phyloP scores from a whole-genome alignment of 2,888 invertebrate genomes.

The Erebia aethiops region DNA sequence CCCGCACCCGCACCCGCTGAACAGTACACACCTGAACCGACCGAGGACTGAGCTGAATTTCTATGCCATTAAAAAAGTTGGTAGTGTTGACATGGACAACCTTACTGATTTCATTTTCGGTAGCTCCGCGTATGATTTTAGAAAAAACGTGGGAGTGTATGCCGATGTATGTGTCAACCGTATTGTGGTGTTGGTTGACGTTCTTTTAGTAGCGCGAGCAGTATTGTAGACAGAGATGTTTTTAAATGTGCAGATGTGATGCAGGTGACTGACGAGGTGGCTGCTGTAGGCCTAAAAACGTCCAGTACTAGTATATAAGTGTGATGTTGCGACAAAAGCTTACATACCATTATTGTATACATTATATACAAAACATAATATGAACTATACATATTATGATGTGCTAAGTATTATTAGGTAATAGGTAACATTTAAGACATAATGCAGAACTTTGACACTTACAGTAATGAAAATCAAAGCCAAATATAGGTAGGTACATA shows the following conservation, averaged over 20 bases:
- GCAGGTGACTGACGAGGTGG: background rate
- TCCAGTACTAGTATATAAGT: background rate
- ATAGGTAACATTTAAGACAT: background rate
- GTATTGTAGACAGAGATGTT: background rate
- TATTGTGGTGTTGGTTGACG: background rate
- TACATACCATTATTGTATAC: no score
- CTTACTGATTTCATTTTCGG: background rate
- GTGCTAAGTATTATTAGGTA: background rate
- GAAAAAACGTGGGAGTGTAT: background rate
- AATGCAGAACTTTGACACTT: background rate
- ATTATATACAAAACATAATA: background rate
- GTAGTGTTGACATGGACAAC: background rate
- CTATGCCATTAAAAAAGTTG: no score
- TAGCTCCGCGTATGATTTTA: background rate
- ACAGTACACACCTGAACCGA: background rate
- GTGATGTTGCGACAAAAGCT: no score
- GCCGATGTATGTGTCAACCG: background rate
- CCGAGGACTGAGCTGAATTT: background rate
- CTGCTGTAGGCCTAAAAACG: background rate
- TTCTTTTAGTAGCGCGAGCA: conserved; percentile 14
- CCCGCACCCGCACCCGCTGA: background rate
- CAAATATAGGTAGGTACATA: background rate
- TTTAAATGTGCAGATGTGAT: background rate
- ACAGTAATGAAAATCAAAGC: conserved; percentile 1
- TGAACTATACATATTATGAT: background rate